Conservation (phyloP, 2,888 invertebrate genomes). For the Bellardia bayeri region DNA sequence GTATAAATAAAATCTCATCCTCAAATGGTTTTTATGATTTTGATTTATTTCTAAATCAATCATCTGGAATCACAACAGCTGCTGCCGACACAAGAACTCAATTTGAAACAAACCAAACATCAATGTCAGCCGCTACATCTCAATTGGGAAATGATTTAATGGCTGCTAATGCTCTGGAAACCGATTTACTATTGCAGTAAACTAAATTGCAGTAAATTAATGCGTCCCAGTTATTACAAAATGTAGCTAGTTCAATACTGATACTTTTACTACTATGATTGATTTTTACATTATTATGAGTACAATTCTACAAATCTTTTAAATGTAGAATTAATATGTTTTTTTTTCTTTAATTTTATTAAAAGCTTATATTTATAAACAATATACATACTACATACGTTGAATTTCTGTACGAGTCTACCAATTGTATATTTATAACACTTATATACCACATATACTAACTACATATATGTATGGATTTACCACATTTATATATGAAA, state of each 20-base stretch:
- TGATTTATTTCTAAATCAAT: slow-evolving; percentile 81
- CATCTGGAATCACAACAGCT: slow-evolving; percentile 17
- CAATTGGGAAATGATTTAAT: slow-evolving; percentile 79
- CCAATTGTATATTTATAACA: slow-evolving; percentile 27
- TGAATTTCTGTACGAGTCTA: slow-evolving; percentile 13
- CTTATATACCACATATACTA: not conserved
- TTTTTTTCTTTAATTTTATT: slow-evolving; percentile 22
- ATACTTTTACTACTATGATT: slow-evolving; percentile 15
- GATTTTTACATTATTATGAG: slow-evolving; percentile 37
- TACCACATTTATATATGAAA: slow-evolving; percentile 49
- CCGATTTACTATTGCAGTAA: slow-evolving; percentile 80
- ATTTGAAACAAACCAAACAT: slow-evolving; percentile 43
- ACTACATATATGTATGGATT: not conserved
- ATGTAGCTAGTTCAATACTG: slow-evolving; percentile 41
- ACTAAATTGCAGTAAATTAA: slow-evolving; percentile 77
- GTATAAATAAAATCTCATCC: slow-evolving; percentile 74
- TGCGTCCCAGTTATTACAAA: slow-evolving; percentile 19
- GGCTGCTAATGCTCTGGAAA: slow-evolving; percentile 80
- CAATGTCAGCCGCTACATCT: slow-evolving; percentile 70
- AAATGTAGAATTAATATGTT: slow-evolving; percentile 31
- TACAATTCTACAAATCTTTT: slow-evolving; percentile 39
- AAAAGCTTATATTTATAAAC: not conserved
- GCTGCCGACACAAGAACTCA: slow-evolving; percentile 32
- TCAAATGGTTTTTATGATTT: slow-evolving; percentile 79
- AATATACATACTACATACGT: not conserved